Conservation (phyloP, 1,140 invertebrate species). For the Drosophila lini region DNA sequence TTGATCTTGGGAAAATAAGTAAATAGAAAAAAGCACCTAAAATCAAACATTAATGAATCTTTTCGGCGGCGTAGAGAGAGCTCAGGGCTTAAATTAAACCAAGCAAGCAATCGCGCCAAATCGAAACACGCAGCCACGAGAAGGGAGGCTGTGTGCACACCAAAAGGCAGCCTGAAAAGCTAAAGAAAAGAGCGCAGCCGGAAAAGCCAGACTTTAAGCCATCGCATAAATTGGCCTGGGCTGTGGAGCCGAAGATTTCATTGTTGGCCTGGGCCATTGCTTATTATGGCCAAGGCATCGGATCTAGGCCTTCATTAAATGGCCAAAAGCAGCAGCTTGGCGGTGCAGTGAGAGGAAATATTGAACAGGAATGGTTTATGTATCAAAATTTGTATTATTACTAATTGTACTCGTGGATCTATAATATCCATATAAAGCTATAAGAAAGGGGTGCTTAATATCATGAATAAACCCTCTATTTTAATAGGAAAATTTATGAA, state of each 20-base stretch:
- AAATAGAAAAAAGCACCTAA: slow-evolving; percentile 61
- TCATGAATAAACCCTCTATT: no score
- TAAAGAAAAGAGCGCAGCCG: slow-evolving; percentile 3
- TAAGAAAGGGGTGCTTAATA: no score
- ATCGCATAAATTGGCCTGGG: slow-evolving; percentile 68
- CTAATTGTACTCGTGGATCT: neutral
- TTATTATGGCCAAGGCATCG: slow-evolving; percentile 73
- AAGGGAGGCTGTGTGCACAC: slow-evolving; percentile 14
- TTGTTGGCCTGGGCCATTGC: slow-evolving; percentile 67
- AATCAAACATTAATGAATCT: slow-evolving; percentile 76
- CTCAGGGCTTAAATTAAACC: slow-evolving; percentile 67
- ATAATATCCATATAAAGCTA: neutral
- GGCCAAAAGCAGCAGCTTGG: slow-evolving; percentile 33
- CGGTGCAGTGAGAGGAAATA: slow-evolving; percentile 15
- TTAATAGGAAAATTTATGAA: no score
- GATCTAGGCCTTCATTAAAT: slow-evolving; percentile 79
- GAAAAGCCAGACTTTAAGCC: slow-evolving; percentile 38
- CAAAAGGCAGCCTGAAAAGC: slow-evolving; percentile 7
- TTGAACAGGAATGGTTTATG: neutral
- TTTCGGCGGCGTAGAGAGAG: slow-evolving; percentile 34
- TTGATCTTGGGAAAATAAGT: slow-evolving; percentile 78
- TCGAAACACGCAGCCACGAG: slow-evolving; percentile 72
- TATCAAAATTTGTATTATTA: neutral
- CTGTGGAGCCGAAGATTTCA: slow-evolving; percentile 50
- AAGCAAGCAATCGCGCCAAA: slow-evolving; percentile 70